phyloP scores from a whole-genome alignment of 2,888 invertebrate genomes.

The Augiades crinisus region DNA sequence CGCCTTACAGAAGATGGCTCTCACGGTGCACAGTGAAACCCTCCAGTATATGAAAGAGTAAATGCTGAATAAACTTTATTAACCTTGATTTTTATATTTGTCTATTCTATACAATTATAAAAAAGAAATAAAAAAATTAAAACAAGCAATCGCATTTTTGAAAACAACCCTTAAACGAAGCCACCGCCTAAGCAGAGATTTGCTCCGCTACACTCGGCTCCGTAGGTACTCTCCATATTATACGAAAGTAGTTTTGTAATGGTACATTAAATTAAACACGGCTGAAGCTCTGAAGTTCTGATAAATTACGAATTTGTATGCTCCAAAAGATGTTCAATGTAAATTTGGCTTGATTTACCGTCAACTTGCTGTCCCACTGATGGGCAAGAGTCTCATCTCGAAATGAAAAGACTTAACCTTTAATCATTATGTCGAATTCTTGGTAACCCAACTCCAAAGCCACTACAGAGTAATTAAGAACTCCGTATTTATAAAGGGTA shows the following conservation, averaged over 20 bases:
- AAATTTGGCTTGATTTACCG: neutral
- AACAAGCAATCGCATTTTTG: no score
- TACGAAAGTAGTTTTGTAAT: neutral
- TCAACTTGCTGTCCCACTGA: no score
- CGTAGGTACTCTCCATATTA: neutral
- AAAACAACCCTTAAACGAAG: slow-evolving; percentile 1
- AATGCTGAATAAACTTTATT: neutral
- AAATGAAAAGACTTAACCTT: no score
- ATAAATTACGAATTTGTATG: neutral
- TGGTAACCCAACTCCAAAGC: no score
- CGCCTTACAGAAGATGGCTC: slow-evolving; percentile 68
- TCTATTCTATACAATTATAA: no score
- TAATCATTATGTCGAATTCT: no score
- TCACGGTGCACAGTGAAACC: slow-evolving; percentile 60
- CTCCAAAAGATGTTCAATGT: neutral
- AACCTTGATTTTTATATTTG: no score
- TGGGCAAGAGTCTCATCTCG: no score
- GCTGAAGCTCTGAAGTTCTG: neutral
- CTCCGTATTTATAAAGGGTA: no score
- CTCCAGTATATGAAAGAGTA: slow-evolving; percentile 60
- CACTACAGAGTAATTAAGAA: no score
- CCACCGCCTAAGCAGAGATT: slow-evolving; percentile 10
- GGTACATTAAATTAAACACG: neutral
- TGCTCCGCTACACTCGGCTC: slow-evolving; percentile 10
- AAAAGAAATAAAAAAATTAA: no score